Base-by-base conservation (phyloP, 2,888 invertebrate species). In the Amphipyra berbera region DNA sequence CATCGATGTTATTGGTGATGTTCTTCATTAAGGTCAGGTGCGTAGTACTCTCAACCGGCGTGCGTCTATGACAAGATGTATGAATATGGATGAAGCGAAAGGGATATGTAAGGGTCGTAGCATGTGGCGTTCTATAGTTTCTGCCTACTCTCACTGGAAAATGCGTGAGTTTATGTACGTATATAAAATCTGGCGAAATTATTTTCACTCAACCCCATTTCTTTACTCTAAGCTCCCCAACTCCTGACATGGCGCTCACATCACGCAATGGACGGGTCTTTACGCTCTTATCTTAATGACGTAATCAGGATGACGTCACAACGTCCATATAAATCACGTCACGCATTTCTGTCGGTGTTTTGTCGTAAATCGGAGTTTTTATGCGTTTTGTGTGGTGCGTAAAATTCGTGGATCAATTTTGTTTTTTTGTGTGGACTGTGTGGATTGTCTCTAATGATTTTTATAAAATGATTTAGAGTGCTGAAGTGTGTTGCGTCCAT, bases 251-350 rank as follows among this genome's bases (percentile, higher is more conserved):
- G n/a, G 40, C 30, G 38, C n/a, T 42, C 41, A 40, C 57, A 15
- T 38, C 27, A 42, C 35, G 30, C 49, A 58, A 58, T 50, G 38
- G 44, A 12, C 44, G 27, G n/a, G 21, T 15, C 35, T 35, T 37
- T 37, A 38, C 14, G 38, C 21, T 44, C 48, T 54, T 71, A 73
- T 73, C 73, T 71, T 64, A 78, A 78, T 74, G 67, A 78, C 64
- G 60, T 58, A 60, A 78, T 74, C 76, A 61, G 61, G 55, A 66
- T 46, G 44, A 35, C 38, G 53, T 44, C 47, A 61, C 44, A 27
- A 40, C 15, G 21, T 10, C 15, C 38, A 58, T 54, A 71, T 71
- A 74, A 71, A 71, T 74, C 69, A 69, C 48, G 73, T 45, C 62
- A 73, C 63, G 42, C 27, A 46, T 50, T 40, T 50, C 46, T 38